Evolutionary conservation across 2,888 invertebrate species (phyloP), one percentile per base, ranked within the genome.

Genomic region (Cordilura impudica): DNA sequence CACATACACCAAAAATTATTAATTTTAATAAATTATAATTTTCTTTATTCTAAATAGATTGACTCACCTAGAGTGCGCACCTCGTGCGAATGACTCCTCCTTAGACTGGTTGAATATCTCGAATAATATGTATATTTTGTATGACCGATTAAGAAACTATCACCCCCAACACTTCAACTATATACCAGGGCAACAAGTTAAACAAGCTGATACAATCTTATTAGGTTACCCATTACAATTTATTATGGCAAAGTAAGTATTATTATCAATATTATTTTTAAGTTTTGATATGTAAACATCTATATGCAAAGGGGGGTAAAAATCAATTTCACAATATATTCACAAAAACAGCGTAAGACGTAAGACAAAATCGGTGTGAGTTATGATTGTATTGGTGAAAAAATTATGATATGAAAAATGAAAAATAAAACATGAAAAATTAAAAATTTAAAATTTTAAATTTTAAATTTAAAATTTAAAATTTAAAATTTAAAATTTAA

Each of bases 181-280:
- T 81, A 81, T 83, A 6, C 84, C 90, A 10, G 90, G 90, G 1
- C 89, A 90, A 0, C 82, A 73, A 26, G 91, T 93, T 35, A 93
- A 93, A 81, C 93, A 93, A 81, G 93, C 93, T 6, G 93, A 93
- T 82, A 91, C 90, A 2, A 91, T 93, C 4, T 86, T 93, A 0
- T 84, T 93, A 0, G 92, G 92, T 0, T 93, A 90, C 82, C 93
- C 93, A 0, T 82, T 93, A 53, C 91, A 91, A 77, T 92, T 91
- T 83, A 85, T 90, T 23, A 92, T 91, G 91, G 90, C 91, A 81
- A 81, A 86, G 92, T 93, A 81, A 73, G 83, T 39, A 4, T 8
- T 23, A n/a, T n/a, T n/a, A n/a, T n/a, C n/a, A n/a, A n/a, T n/a
- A n/a, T n/a, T n/a, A n/a, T n/a, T n/a, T n/a, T n/a, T n/a, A n/a